Conservation (phyloP, 2,113 vertebrate species). For the Chiloscyllium plagiosum region DNA sequence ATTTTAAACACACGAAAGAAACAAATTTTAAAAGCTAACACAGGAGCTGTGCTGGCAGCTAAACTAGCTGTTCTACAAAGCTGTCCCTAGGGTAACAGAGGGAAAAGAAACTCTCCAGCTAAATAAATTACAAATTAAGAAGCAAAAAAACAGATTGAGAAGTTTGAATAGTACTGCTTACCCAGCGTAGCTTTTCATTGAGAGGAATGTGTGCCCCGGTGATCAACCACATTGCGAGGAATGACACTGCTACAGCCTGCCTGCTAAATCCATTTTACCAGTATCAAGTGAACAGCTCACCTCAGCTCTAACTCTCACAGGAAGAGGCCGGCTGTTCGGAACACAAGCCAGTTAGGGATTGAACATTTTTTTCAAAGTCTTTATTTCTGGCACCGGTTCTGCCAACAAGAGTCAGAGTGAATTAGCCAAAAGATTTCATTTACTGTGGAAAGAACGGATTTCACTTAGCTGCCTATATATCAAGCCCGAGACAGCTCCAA, state of each 20-base stretch:
- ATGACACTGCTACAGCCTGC: slow-evolving; percentile 26
- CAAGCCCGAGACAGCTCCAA: not conserved
- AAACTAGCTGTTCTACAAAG: not conserved
- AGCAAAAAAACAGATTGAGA: not conserved
- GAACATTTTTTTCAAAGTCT: not conserved
- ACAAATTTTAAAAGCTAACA: not conserved
- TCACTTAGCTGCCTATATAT: not conserved
- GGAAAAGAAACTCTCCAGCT: slow-evolving; percentile 19
- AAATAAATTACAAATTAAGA: slow-evolving; percentile 11
- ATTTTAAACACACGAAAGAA: too few relatives aligned
- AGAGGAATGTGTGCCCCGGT: slow-evolving; percentile 17
- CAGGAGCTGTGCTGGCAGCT: slow-evolving; percentile 2
- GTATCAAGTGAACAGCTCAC: slow-evolving; percentile 34
- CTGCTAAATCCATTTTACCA: slow-evolving; percentile 33
- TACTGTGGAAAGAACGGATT: slow-evolving; percentile 7
- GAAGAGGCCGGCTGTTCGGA: slow-evolving; percentile 24
- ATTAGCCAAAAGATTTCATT: not conserved
- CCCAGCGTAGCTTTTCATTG: slow-evolving; percentile 15
- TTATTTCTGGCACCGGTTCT: slow-evolving; percentile 15
- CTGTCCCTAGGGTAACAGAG: not conserved
- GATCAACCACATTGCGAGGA: slow-evolving; percentile 29
- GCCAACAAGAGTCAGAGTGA: slow-evolving; percentile 9
- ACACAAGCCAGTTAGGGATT: not conserved
- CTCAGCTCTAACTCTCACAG: slow-evolving; percentile 33
- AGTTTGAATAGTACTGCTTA: not conserved